Base-by-base conservation (phyloP, 2,888 invertebrate genomes). In the Helobdella robusta region DNA sequence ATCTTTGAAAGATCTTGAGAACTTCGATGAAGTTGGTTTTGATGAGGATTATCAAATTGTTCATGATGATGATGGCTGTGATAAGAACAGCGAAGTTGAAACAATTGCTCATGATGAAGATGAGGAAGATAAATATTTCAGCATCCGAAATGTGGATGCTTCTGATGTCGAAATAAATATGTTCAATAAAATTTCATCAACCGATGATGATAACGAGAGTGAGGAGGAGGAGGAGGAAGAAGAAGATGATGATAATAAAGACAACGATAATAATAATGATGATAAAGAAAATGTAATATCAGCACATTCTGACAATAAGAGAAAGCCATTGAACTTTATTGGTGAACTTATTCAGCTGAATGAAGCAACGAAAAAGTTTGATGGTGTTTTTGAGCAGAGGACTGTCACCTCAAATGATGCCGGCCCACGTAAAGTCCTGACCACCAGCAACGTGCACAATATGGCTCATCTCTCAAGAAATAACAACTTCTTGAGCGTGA, bases 351-450 rank as follows among this genome's bases (percentile, higher is more conserved):
- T 56, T n/a, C 20, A n/a, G 30, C 30, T 56, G 25, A 32, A 56
- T 4, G 32, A 56, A n/a, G 56, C 30, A 28, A 56, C 56, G 18
- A 56, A 8, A 56, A 56, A 56, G 56, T 56, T 30, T 32, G 56
- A 56, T 18, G n/a, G n/a, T n/a, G n/a, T n/a, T n/a, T n/a, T n/a
- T n/a, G n/a, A 40, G 44, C 44, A 15, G 44, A 11, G 32, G 6
- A n/a, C 4, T 32, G 1, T 30, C 56, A 40, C 44, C n/a, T 40
- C n/a, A 11, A 11, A 15, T n/a, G 44, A 40, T 15, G 44, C 44
- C 44, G 11, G 11, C 44, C 44, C n/a, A n/a, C n/a, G n/a, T n/a
- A n/a, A n/a, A n/a, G n/a, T n/a, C n/a, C n/a, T n/a, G n/a, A n/a
- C n/a, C n/a, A n/a, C n/a, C n/a, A n/a, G n/a, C n/a, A n/a, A n/a